Evolutionary conservation across 2,113 vertebrate genomes (phyloP).

Genomic region (Microcebus lehilahytsara): DNA sequence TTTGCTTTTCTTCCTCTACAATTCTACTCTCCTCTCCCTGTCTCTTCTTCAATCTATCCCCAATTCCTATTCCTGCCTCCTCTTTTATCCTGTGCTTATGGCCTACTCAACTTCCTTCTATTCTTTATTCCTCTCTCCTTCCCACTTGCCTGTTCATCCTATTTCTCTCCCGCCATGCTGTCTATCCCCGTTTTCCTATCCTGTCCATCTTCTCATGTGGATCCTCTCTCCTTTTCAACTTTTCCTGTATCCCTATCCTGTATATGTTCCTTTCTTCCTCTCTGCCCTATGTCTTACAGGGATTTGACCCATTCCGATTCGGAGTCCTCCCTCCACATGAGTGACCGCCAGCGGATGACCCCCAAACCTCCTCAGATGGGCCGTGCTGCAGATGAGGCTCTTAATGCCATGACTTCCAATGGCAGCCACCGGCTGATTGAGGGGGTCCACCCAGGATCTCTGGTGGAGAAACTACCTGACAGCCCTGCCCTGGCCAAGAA

Average conservation of each 20-base stretch:
- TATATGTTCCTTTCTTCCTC: constrained; percentile 31
- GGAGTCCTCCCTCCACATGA: constrained; percentile 93
- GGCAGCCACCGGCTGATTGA: constrained; percentile 88
- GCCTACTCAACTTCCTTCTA: neutral
- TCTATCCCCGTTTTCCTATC: neutral
- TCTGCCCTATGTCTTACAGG: constrained; percentile 79
- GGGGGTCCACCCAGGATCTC: constrained; percentile 58
- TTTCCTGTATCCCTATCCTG: neutral
- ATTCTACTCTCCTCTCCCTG: neutral
- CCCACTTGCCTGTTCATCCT: neutral
- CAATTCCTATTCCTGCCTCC: constrained; percentile 17
- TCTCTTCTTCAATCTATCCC: constrained; percentile 17
- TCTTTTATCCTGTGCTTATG: neutral
- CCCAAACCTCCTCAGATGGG: constrained; percentile 88
- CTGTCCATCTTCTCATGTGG: neutral
- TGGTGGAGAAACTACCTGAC: constrained; percentile 84
- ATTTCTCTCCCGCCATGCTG: neutral
- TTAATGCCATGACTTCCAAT: constrained; percentile 83
- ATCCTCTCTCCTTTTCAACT: neutral
- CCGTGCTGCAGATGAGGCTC: constrained; percentile 83
- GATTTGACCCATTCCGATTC: constrained; percentile 96
- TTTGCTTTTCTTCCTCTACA: constrained; percentile 56
- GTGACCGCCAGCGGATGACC: constrained; percentile 86
- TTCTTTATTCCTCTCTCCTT: neutral
- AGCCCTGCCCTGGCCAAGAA: constrained; percentile 92